A percentile compares a stretch with the other conserved stretches of the same genome.
These are phyloP conservation scores for Andrena marginata DNA, from an alignment of 2,888 invertebrate genomes.

Conservation along the genomic window DNA sequence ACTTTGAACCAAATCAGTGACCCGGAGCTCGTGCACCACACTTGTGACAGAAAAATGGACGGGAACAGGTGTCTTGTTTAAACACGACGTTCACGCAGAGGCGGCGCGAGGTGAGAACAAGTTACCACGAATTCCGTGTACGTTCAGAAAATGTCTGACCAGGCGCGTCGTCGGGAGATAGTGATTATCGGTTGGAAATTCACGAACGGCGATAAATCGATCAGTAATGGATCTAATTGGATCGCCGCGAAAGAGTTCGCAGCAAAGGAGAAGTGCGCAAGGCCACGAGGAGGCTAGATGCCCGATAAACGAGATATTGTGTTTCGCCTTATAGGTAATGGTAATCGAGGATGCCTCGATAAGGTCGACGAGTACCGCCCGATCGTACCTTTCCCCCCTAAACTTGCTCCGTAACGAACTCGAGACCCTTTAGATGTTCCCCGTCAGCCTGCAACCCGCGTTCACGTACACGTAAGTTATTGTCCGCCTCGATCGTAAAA, in stretches of 20 bases:
- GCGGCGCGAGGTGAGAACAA: background rate
- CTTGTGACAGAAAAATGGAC: too few species aligned
- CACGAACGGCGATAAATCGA: conserved; percentile 52
- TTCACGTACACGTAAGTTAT: conserved; percentile 57
- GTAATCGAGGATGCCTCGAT: conserved; percentile 61
- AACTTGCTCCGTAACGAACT: conserved; percentile 54
- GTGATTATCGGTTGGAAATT: conserved; percentile 12
- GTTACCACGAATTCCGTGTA: background rate
- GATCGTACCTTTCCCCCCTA: conserved; percentile 35
- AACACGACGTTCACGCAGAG: too few species aligned
- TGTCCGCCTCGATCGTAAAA: conserved; percentile 60
- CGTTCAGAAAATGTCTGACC: background rate
- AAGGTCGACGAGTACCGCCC: conserved; percentile 53
- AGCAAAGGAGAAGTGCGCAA: conserved; percentile 40
- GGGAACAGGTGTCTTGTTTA: too few species aligned
- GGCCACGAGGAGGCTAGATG: conserved; percentile 42
- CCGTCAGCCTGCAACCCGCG: conserved; percentile 41
- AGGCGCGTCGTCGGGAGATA: background rate
- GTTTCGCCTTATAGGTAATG: conserved; percentile 60
- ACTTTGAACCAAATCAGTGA: too few species aligned
- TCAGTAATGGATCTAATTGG: conserved; percentile 63
- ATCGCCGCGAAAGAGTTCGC: conserved; percentile 26
- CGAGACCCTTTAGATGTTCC: conserved; percentile 57
- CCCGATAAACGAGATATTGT: conserved; percentile 68
- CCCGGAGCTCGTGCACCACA: too few species aligned